These are phyloP conservation scores for Diadophis punctatus DNA, from an alignment of 2,113 vertebrate species.

Conservation along the genomic window DNA sequence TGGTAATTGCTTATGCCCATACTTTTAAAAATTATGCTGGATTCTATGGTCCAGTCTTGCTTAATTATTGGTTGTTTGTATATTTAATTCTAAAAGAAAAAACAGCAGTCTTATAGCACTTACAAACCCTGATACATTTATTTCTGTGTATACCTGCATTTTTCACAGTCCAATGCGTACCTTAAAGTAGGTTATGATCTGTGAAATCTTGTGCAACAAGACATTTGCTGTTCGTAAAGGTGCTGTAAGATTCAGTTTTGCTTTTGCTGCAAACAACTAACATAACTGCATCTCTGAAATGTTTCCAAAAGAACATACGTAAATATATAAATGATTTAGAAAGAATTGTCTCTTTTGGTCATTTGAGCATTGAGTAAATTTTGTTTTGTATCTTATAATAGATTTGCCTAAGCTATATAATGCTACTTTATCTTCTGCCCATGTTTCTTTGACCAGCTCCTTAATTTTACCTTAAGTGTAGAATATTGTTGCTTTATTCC, in stretches of 20 bases:
- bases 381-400: neutral
- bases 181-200: neutral
- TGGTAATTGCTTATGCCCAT: neutral
- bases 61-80: neutral
- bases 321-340: neutral
- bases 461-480: neutral
- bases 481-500: constrained; percentile 28
- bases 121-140: neutral
- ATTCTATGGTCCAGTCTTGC: neutral
- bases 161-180: neutral
- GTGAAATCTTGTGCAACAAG: neutral
- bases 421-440: neutral
- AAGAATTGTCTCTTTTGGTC: neutral
- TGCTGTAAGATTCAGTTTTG: neutral
- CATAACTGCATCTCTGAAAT: neutral
- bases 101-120: neutral
- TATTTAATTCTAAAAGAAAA: neutral
- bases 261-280: neutral
- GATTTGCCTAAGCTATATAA: neutral
- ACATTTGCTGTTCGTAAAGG: neutral
- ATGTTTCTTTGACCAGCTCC: constrained; percentile 18
- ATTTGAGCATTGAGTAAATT: neutral
- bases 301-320: neutral
- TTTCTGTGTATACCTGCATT: neutral
- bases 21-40: neutral